Base-by-base conservation (phyloP, 2,113 vertebrate species). In the Oriolus oriolus region DNA sequence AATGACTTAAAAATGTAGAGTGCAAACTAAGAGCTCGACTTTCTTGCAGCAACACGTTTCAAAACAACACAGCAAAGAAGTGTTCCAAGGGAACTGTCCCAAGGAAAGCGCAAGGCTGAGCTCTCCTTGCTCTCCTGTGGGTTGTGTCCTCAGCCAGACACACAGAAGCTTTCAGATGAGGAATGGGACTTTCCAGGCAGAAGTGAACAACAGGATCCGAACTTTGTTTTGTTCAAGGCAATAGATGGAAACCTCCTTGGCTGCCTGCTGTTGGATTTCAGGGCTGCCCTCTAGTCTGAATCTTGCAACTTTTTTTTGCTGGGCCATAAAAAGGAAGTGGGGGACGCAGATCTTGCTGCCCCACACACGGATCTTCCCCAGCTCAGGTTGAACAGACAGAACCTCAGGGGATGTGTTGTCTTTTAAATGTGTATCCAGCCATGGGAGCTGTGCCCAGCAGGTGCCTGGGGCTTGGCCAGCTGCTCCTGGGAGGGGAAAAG, bases 391-490 rank as follows among this genome's bases (percentile, higher is more conserved):
- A 39, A 6, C 53, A 35, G 54, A 4, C 28, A 9, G 17, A 19
- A 21, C 13, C 41, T 54, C 28, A 6, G 39, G 60, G 60, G 39
- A 6, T n/a, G 45, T 11, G 37, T 1, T 53, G 16, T 30, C 3
- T 28, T 42, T 22, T 5, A 10, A 20, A 22, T 0, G 1, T 10
- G 4, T 10, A 2, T 20, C 68, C 79, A 49, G 56, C 54, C 31
- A 21, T 3, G 22, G n/a, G 14, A 54, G 54, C 44, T 31, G 63
- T 31, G 53, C 39, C 54, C 61, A 41, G 63, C 41, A 6, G 54
- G 23, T 10, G 16, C 49, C 42, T 12, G 42, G 42, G 35, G 44
- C 76, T 33, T 5, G 37, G 65, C 64, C 63, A n/a, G 50, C 2
- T 2, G 70, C 50, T 20, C 42, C n/a, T 0, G 19, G 31, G 7